These are phyloP conservation scores for Trematocara caparti DNA, from an alignment of 2,797 vertebrate genomes.

Conservation along the genomic window DNA sequence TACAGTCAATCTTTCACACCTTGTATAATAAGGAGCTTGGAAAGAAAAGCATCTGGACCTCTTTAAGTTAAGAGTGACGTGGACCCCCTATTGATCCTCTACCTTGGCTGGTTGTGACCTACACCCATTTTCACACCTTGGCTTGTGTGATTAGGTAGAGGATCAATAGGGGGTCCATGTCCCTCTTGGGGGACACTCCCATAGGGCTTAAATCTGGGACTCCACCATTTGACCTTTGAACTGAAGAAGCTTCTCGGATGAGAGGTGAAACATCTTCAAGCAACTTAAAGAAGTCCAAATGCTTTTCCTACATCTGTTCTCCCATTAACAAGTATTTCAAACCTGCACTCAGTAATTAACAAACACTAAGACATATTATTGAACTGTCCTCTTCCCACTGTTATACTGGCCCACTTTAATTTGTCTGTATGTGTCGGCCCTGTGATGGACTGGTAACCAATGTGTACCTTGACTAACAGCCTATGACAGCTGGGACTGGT, in stretches of 20 bases:
- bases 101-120: not conserved
- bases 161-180: not conserved
- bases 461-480: not conserved
- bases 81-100: not conserved
- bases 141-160: not conserved
- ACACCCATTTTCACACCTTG: not conserved
- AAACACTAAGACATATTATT: not conserved
- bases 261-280: not conserved
- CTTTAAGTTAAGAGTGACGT: not conserved
- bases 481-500: not conserved
- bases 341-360: not conserved
- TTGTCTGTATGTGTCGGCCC: not conserved
- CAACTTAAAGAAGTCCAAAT: accelerated
- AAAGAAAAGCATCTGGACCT: not conserved
- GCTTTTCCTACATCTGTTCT: not conserved
- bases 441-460: not conserved
- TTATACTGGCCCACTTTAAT: not conserved
- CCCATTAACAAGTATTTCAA: not conserved
- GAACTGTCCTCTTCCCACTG: not conserved
- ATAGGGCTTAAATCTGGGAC: not conserved
- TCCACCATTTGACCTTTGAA: not conserved
- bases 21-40: not conserved
- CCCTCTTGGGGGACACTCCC: not conserved
- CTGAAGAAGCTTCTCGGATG: not conserved
- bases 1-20: not conserved